Percentiles rank a stretch among this genome's conserved stretches.
These are phyloP conservation scores for Fragum fragum DNA, from an alignment of 2,888 invertebrate genomes.

Conservation along the genomic window DNA sequence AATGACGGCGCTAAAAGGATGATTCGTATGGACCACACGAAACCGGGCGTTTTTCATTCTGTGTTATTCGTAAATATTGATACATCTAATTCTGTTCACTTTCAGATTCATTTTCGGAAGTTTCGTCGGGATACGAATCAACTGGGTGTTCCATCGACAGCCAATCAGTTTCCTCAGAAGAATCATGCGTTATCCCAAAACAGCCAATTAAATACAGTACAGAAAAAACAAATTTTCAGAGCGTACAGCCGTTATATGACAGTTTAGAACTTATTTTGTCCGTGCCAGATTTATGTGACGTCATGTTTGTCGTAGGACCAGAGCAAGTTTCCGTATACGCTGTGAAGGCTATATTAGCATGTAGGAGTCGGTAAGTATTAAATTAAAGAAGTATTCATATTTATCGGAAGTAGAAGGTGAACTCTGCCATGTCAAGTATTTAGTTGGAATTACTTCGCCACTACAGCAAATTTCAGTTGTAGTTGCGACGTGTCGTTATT, in stretches of 20 bases:
- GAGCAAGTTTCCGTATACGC: neutral
- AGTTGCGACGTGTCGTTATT: no score
- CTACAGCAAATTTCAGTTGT: no score
- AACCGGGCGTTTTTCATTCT: no score
- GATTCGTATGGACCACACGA: no score
- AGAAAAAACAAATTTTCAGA: neutral
- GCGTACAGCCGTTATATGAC: neutral
- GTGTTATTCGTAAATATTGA: neutral
- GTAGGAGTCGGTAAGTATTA: neutral
- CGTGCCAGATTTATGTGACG: slow-evolving; percentile 19
- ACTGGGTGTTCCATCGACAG: neutral
- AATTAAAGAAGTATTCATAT: no score
- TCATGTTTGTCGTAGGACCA: slow-evolving; percentile 9
- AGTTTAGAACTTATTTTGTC: slow-evolving; percentile 11
- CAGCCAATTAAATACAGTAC: neutral
- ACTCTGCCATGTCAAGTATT: no score
- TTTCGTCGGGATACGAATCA: slow-evolving; percentile 6
- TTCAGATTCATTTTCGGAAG: slow-evolving; percentile 10
- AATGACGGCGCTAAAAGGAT: no score
- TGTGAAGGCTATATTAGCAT: neutral
- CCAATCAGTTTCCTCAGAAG: neutral
- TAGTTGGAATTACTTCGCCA: no score
- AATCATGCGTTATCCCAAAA: neutral
- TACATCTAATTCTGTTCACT: neutral
- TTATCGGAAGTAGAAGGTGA: no score